Evolutionary conservation across 2,113 vertebrate species (phyloP), one percentile per base, ranked within the genome.

Genomic region (Centropus bengalensis): DNA sequence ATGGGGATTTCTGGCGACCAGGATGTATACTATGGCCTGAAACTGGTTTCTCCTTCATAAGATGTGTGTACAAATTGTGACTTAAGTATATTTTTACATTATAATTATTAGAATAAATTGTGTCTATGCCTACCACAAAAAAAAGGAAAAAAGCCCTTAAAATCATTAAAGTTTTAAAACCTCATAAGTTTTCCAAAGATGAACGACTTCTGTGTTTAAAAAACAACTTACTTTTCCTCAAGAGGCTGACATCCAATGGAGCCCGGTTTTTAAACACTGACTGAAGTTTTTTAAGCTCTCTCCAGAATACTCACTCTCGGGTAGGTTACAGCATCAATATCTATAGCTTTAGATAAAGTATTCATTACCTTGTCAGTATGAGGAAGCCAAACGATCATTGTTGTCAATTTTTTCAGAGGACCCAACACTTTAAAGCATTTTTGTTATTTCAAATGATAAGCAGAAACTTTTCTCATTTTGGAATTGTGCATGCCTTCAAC

Each of bases 311-410:
- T 38, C 12, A 15, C 6, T 44, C 8, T 32, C 15, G 22, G 5
- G 6, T 15, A 74, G 13, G 9, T 13, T 80, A 38, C 22, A 84
- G 22, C 5, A 15, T 19, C 38, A 45, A 75, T 58, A 68, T 13
- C 13, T 0, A 21, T 1, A 59, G 21, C 1, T 64, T 32, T 20
- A 86, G 60, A 40, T 24, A 62, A 2, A 21, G 19, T 0, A 1
- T 13, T 68, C 58, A 51, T 19, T 17, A 24, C 32, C 27, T 71
- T 38, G 9, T 36, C 36, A 36, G 36, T 36, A 36, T 36, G 36
- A 36, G 9, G 36, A 36, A 36, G 36, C 36, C 36, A 36, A 36
- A 36, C 36, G 36, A 8, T 36, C 36, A 36, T 36, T 36, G 36
- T 36, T 36, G 36, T 36, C 36, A 8, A 9, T 36, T 88, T 88